Conservation (phyloP, 2,797 vertebrate genomes). For the Clarias fuscus region DNA sequence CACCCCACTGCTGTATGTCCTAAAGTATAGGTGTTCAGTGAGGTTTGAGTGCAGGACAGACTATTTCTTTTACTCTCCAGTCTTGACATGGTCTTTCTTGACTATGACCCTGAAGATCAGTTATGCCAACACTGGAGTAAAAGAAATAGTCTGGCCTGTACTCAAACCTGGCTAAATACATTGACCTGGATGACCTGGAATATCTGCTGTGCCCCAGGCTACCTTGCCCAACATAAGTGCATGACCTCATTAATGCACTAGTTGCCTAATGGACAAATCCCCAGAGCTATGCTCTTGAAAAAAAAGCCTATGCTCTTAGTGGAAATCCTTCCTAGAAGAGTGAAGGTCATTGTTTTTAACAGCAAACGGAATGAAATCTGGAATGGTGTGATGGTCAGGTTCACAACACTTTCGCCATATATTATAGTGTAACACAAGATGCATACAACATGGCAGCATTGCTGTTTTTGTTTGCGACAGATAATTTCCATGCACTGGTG, state of each 20-base stretch:
- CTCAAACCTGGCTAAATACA: background rate
- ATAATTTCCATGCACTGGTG: conserved; percentile 65
- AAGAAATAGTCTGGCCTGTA: background rate
- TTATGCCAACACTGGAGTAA: background rate
- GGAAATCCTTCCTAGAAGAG: background rate
- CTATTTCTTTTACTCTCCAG: too few relatives aligned
- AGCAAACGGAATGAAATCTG: background rate
- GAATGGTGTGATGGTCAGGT: background rate
- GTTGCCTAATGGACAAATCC: background rate
- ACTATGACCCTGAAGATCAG: background rate
- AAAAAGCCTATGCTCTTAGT: background rate
- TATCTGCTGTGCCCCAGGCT: background rate
- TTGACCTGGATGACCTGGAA: background rate
- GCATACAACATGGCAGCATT: background rate
- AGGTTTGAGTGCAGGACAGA: too few relatives aligned
- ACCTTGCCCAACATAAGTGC: background rate
- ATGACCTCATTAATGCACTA: background rate
- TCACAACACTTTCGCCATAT: background rate
- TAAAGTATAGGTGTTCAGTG: too few relatives aligned
- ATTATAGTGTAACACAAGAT: background rate
- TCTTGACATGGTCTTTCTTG: too few relatives aligned
- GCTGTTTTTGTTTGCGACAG: conserved; percentile 52
- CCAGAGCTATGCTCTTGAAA: background rate
- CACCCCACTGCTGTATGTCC: background rate
- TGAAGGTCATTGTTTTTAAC: background rate